Base-by-base conservation (phyloP, 2,797 vertebrate genomes). In the Poecilia picta region DNA sequence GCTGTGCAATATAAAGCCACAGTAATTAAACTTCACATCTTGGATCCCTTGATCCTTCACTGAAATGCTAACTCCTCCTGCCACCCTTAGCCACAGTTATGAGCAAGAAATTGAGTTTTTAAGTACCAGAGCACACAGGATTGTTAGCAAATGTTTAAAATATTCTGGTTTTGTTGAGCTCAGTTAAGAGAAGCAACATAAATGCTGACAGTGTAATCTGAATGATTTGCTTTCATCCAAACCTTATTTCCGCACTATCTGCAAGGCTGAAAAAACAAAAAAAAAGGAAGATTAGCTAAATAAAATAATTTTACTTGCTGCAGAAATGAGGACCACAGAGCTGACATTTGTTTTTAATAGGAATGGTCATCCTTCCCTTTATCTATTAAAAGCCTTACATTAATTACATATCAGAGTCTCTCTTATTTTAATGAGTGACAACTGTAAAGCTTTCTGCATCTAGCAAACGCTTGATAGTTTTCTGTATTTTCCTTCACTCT, bases 1-100 rank as follows among this genome's bases (percentile, higher is more conserved):
- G 59, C 81, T 73, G 72, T 33, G 45, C 81, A 82, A 84, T 88
- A 83, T 87, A 87, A 87, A 86, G 18, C 77, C 78, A 81, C 83
- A 89, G 76, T 90, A 87, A 91, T 92, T 91, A 89, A 87, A 89
- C 89, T 81, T 85, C 81, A 83, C n/a, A 20, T 87, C 84, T 81
- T 64, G 57, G 71, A 82, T 57, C 72, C 57, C 73, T 55, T 82
- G 79, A 84, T 88, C 83, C 77, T 85, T 91, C 87, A 83, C 76
- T 71, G 81, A 83, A 78, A 78, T 62, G 72, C 72, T 85, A 86
- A 90, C 86, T 89, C 83, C 77, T 75, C 64, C 75, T 75, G 41
- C 68, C 25, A 45, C 41, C 12, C 41, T 83, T 18, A 85, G 74
- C 62, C 74, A 5, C 55, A 75, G 75, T 75, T 72, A 57, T 73